Percentiles rank a stretch among this genome's conserved stretches.
phyloP scores from a whole-genome alignment of 1,140 invertebrate genomes.

The Saccostrea glomerata region DNA sequence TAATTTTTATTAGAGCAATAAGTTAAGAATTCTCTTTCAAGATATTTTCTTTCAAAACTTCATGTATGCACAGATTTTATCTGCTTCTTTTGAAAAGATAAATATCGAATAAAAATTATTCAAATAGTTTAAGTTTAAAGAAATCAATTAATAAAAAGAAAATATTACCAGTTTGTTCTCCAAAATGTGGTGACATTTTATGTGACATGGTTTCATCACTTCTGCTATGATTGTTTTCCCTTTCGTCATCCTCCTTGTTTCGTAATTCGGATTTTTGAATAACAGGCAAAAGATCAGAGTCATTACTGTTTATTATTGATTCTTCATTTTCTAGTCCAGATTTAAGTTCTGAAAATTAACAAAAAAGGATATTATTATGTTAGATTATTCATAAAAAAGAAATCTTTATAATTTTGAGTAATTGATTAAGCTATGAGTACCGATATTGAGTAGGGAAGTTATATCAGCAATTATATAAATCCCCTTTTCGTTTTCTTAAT shows the following conservation, averaged over 20 bases:
- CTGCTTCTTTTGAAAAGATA: not conserved
- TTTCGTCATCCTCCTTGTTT: not conserved
- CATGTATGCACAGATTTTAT: not conserved
- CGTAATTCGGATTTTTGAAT: not conserved
- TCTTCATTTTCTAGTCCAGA: constrained; percentile 28
- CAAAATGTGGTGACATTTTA: not conserved
- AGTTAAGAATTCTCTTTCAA: not conserved
- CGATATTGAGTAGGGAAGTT: not conserved
- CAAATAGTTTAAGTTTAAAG: not conserved
- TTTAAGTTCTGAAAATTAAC: not conserved
- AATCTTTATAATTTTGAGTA: not conserved
- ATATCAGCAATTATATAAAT: not conserved
- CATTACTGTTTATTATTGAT: not conserved
- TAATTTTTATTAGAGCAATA: not conserved
- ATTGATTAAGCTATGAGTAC: not conserved
- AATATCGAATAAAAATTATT: no score
- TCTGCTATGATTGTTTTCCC: not conserved
- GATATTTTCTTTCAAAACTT: not conserved
- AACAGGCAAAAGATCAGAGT: not conserved
- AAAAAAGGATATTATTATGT: not conserved
- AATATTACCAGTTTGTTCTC: constrained; percentile 2
- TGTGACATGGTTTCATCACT: not conserved
- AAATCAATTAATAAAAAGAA: not conserved
- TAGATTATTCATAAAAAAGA: not conserved
- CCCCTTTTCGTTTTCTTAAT: not conserved